A percentile compares a stretch with the other conserved stretches of the same genome.
These are phyloP conservation scores for Panopea generosa DNA, from an alignment of 2,888 invertebrate species.

Conservation along the genomic window DNA sequence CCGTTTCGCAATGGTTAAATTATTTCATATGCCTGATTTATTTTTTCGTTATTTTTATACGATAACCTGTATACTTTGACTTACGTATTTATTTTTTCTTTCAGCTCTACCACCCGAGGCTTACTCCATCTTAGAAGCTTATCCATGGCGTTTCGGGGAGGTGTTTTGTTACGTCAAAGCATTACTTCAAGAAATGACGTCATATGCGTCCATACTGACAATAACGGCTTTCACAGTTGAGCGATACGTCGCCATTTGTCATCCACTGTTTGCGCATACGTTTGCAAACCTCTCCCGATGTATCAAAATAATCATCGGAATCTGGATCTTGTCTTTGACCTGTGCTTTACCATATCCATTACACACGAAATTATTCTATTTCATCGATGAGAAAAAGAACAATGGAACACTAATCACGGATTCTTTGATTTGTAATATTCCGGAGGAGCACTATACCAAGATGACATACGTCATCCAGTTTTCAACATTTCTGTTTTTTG, in stretches of 20 bases:
- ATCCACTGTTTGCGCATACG: slow-evolving; percentile 93
- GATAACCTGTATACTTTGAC: slow-evolving; percentile 85
- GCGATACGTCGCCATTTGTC: slow-evolving; percentile 95
- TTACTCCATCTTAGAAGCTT: slow-evolving; percentile 86
- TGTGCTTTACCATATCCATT: slow-evolving; percentile 87
- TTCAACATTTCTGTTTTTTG: slow-evolving; percentile 93
- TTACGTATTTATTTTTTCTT: slow-evolving; percentile 82
- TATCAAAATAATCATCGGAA: slow-evolving; percentile 92
- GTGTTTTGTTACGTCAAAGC: slow-evolving; percentile 86
- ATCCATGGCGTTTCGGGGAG: slow-evolving; percentile 85
- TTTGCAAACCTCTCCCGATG: slow-evolving; percentile 94
- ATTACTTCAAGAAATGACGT: slow-evolving; percentile 88
- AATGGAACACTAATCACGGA: slow-evolving; percentile 66
- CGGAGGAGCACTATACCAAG: slow-evolving; percentile 60
- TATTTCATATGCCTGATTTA: too few species aligned
- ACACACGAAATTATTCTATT: slow-evolving; percentile 78
- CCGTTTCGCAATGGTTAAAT: too few species aligned
- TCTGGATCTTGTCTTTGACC: slow-evolving; percentile 92
- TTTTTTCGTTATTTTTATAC: too few species aligned
- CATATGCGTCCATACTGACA: slow-evolving; percentile 95
- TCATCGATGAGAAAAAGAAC: slow-evolving; percentile 48
- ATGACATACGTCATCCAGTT: slow-evolving; percentile 89
- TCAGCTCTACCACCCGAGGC: slow-evolving; percentile 86
- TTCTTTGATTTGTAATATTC: slow-evolving; percentile 79
- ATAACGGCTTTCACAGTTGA: slow-evolving; percentile 97